Evolutionary conservation across 2,888 invertebrate species (phyloP), one percentile per base, ranked within the genome.

Genomic region (Conops quadrifasciatus): DNA sequence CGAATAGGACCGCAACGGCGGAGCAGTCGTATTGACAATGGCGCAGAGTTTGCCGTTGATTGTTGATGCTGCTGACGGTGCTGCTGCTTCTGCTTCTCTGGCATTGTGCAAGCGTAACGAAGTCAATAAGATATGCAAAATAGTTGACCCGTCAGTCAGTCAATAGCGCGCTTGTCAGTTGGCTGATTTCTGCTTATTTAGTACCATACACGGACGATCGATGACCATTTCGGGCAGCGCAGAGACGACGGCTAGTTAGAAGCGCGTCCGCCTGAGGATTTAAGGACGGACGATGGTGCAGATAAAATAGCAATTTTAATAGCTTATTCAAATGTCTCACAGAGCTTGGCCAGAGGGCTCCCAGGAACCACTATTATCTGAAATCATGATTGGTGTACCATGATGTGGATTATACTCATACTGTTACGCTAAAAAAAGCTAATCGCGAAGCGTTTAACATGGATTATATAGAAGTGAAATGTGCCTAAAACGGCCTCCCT

Each of bases 71-170:
- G n/a, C n/a, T n/a, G n/a, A n/a, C n/a, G n/a, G n/a, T 56, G 2
- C 19, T 24, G 56, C 11, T 3, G n/a, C 21, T 21, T 56, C n/a
- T 4, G 16, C 11, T 2, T 24, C 2, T 19, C 9, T 19, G 51
- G 51, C 19, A 65, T 63, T 43, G 43, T n/a, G 77, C 78, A 78
- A 77, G 78, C 77, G 75, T 76, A 68, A 59, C 66, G 62, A 59
- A 80, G 77, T 80, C 81, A 78, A 82, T 82, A 82, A 83, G 79
- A 82, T 83, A 83, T 83, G 82, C 82, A 83, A 83, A 83, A 82
- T 83, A 82, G 83, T 83, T 83, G 83, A 83, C 82, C 82, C 82
- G 81, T 80, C 83, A 80, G 76, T 82, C 81, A 74, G 72, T 67
- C 70, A 65, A 64, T 49, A 63, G 67, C 60, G 73, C 73, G 47